Conservation (phyloP, 2,888 invertebrate genomes). For the Chirona hameri region DNA sequence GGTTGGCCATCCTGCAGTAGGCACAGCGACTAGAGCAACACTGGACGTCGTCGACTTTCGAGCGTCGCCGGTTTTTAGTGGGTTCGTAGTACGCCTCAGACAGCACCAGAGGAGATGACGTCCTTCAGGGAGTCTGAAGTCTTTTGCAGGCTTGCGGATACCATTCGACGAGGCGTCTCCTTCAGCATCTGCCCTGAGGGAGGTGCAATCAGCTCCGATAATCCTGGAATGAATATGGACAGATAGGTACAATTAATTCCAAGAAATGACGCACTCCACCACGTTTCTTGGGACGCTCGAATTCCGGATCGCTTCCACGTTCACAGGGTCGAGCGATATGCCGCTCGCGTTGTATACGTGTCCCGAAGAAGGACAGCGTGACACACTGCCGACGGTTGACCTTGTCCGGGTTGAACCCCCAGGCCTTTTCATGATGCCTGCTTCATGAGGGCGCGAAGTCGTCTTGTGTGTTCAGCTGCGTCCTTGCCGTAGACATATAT, state of each 20-base stretch:
- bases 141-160: neutral
- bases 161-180: neutral
- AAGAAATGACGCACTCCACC: neutral
- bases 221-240: neutral
- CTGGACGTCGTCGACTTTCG: neutral
- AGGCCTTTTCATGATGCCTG: neutral
- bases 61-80: neutral
- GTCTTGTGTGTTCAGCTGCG: neutral
- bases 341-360: neutral
- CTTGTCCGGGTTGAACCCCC: neutral
- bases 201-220: neutral
- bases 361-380: neutral
- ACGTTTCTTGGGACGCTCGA: neutral
- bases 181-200: neutral
- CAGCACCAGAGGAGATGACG: neutral
- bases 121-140: neutral
- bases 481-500: neutral
- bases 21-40: neutral
- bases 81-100: neutral
- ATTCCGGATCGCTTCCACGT: neutral
- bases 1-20: neutral
- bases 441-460: neutral
- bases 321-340: neutral
- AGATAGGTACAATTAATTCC: neutral
- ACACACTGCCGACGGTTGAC: neutral